These are phyloP conservation scores for Phymastichus coffea DNA, from an alignment of 1,140 invertebrate genomes.

Conservation along the genomic window DNA sequence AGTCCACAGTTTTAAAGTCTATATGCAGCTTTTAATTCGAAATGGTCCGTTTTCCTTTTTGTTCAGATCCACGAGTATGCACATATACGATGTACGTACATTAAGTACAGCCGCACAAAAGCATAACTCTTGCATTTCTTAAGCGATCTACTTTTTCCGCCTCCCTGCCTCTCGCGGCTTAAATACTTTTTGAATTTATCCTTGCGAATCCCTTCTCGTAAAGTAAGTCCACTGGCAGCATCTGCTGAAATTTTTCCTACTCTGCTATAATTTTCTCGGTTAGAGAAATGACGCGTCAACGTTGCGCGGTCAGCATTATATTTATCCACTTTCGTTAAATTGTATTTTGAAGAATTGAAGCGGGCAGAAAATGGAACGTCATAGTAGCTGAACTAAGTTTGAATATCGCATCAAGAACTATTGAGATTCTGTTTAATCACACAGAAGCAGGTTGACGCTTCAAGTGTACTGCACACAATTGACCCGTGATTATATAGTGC, in stretches of 20 bases:
- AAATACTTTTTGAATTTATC: slow-evolving; percentile 12
- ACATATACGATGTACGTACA: not conserved
- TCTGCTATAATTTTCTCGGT: too few relatives aligned
- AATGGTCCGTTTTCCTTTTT: slow-evolving; percentile 17
- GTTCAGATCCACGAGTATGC: too few relatives aligned
- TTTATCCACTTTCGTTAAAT: too few relatives aligned
- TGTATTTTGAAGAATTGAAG: too few relatives aligned
- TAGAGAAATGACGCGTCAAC: too few relatives aligned
- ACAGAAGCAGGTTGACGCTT: slow-evolving; percentile 12
- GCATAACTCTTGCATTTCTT: not conserved
- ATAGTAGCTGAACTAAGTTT: too few relatives aligned
- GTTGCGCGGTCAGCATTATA: too few relatives aligned
- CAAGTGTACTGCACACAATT: slow-evolving; percentile 12
- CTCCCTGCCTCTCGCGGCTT: not conserved
- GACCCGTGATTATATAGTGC: not conserved
- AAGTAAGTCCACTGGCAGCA: slow-evolving; percentile 13
- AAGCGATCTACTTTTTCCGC: slow-evolving; percentile 27
- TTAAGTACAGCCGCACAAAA: slow-evolving; percentile 8
- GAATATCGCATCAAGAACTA: not conserved
- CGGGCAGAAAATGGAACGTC: too few relatives aligned
- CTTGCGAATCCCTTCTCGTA: not conserved
- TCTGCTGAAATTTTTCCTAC: slow-evolving; percentile 29
- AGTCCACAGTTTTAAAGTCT: too few relatives aligned
- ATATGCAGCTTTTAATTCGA: slow-evolving; percentile 11
- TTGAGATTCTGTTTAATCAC: slow-evolving; percentile 15